Conservation (phyloP, 2,797 vertebrate species). For the Tokudaia muenninki region DNA sequence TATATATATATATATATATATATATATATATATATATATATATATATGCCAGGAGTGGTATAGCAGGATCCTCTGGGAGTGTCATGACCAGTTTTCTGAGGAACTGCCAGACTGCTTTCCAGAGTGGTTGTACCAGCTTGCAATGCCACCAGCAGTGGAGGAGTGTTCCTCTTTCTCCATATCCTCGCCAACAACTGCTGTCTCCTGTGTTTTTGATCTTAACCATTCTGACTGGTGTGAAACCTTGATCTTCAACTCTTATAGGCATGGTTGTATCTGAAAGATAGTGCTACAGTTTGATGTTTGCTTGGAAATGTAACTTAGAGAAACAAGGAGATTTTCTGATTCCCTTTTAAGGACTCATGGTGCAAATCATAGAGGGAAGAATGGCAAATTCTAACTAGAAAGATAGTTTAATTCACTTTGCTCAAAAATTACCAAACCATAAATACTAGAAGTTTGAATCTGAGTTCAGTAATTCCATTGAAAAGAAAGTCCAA, state of each 20-base stretch:
- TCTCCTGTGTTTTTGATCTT: no score
- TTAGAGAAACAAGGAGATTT: not conserved
- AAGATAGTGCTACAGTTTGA: not conserved
- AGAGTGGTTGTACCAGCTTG: no score
- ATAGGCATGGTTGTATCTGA: not conserved
- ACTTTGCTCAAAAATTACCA: not conserved
- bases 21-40: no score
- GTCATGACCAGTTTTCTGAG: no score
- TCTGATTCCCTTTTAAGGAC: not conserved
- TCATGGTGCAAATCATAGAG: not conserved
- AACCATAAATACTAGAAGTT: not conserved
- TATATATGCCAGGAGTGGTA: no score
- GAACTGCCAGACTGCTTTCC: no score
- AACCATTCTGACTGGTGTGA: not conserved
- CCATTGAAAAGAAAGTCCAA: not conserved
- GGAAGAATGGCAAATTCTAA: not conserved
- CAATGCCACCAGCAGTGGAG: no score
- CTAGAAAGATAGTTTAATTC: not conserved
- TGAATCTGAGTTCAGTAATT: not conserved
- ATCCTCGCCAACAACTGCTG: no score
- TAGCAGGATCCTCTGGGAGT: no score
- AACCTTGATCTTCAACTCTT: not conserved
- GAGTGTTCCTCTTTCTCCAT: no score
- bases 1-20: no score
- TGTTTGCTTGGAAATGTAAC: not conserved